A percentile compares a stretch with the other conserved stretches of the same genome.
Conservation (phyloP, 2,888 invertebrate species). For the Hypercompe scribonia region DNA sequence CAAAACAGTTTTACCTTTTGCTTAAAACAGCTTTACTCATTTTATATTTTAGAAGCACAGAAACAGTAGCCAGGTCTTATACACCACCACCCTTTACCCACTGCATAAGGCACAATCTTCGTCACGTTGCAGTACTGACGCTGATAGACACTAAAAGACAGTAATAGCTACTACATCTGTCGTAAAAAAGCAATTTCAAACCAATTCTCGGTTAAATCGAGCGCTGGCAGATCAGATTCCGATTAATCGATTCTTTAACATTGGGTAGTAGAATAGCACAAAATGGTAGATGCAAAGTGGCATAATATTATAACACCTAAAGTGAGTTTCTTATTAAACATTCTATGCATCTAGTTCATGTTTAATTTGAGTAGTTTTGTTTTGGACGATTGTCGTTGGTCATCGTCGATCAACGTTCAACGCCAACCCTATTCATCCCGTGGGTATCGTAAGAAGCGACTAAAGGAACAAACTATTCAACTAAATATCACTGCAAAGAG, state of each 20-base stretch:
- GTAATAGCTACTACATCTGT: background rate
- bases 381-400: no score
- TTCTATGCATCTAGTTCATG: background rate
- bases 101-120: background rate
- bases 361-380: no score
- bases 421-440: no score
- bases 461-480: no score
- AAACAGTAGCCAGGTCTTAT: background rate
- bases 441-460: no score
- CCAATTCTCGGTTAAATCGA: background rate
- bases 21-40: no score
- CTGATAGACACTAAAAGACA: background rate
- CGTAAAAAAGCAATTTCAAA: constrained; percentile 3
- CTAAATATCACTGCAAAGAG: no score
- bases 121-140: background rate
- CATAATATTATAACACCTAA: background rate
- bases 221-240: background rate
- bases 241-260: background rate
- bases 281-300: background rate
- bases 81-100: background rate
- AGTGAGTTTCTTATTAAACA: background rate
- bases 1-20: no score
- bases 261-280: background rate
- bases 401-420: no score
- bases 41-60: no score